Evolutionary conservation across 2,113 vertebrate genomes (phyloP).

Genomic region (Capreolus pygargus): DNA sequence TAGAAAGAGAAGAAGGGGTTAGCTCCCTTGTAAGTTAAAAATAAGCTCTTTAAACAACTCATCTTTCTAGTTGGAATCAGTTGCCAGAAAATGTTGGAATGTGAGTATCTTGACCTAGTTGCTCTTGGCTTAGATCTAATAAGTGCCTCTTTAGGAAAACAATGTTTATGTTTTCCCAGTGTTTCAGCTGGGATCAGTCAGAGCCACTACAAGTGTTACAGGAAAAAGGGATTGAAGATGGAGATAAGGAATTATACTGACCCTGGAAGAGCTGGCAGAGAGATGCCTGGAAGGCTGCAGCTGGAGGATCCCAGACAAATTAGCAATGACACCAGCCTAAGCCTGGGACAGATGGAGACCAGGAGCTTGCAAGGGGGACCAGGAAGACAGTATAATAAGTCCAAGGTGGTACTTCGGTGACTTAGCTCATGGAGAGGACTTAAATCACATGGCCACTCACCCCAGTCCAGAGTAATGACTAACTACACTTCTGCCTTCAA

Average conservation of each 20-base stretch:
- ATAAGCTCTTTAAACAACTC: background rate
- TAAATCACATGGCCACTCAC: rapidly evolving
- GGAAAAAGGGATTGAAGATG: conserved; percentile 9
- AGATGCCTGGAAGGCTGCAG: background rate
- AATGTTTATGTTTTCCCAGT: background rate
- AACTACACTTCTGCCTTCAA: background rate
- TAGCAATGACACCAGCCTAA: background rate
- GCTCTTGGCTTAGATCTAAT: background rate
- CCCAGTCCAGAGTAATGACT: rapidly evolving
- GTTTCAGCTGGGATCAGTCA: background rate
- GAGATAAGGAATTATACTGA: background rate
- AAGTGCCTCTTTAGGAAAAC: background rate
- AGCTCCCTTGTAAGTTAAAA: background rate
- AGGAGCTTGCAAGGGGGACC: background rate
- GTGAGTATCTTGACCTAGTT: conserved; percentile 6
- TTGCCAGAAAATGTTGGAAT: background rate
- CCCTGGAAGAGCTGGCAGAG: background rate
- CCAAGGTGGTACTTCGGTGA: background rate
- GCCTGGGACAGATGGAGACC: background rate
- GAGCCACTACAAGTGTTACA: background rate
- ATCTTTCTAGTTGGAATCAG: background rate
- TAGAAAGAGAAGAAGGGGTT: background rate
- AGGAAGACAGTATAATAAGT: background rate
- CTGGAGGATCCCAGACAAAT: background rate
- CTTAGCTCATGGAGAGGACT: background rate